Base-by-base conservation (phyloP, 2,113 vertebrate species). In the Chascanopsetta lugubris region DNA sequence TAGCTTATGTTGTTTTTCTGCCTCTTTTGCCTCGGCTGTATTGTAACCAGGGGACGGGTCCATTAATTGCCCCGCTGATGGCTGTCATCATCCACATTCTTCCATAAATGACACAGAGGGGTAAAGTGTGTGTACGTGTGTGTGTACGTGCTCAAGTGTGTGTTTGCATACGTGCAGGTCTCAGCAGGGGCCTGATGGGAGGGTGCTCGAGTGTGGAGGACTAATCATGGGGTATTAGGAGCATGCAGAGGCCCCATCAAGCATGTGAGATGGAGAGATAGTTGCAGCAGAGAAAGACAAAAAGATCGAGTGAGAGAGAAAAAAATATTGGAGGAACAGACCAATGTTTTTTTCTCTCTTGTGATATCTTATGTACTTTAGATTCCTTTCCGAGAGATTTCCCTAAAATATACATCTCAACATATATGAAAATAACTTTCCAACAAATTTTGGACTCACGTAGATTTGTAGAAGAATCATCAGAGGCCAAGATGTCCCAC, bases 221-320 rank as follows among this genome's bases (percentile, higher is more conserved):
- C 88, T 91, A 89, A 92, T 91, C 91, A 90, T 91, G 87, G 84
- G 82, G 88, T 92, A 92, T 92, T 91, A 92, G 85, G 85, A 87
- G 83, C 77, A 62, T 84, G 86, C 83, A 87, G 91, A 82, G 85
- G 85, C 80, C 55, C 77, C 69, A 82, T 79, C 74, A 84, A 86
- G 80, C 75, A 42, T 71, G 60, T 61, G 83, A 72, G 75, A 79
- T 66, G 51, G 63, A 77, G 79, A 57, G 55, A 65, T 47, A 47
- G 63, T 54, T 43, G 61, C 46, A 26, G 78, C 21, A 68, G 53
- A 75, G 69, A 49, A 42, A 70, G 47, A 34, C n/a, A 34, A 5
- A 32, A 11, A 32, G 51, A 30, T 18, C 21, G 51, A 54, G 48
- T 57, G 54, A 51, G 58, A 57, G 45, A 25, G 70, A 69, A 55